Conservation (phyloP, 2,888 invertebrate genomes). For the Autographa gamma region DNA sequence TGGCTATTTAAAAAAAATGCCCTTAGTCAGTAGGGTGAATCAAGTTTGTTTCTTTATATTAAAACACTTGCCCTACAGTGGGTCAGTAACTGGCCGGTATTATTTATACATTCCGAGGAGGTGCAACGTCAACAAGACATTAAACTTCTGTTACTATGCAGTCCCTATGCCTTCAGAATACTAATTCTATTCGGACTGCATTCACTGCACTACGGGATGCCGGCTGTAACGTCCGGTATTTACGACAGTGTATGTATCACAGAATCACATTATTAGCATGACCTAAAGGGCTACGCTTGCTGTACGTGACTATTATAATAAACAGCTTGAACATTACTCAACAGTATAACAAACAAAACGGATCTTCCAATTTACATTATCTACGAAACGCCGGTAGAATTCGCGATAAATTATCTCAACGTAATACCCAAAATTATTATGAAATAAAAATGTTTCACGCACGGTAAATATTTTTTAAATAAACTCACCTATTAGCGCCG, state of each 20-base stretch:
- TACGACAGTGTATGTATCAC: constrained; percentile 20
- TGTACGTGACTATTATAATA: constrained; percentile 41
- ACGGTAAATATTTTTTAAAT: constrained; percentile 20
- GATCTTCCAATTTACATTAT: background rate
- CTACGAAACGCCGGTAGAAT: background rate
- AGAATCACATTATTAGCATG: constrained; percentile 17
- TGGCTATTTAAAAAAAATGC: too few species aligned
- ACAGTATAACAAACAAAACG: background rate
- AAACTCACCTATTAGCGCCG: constrained; percentile 75
- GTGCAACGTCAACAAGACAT: background rate
- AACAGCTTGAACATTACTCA: constrained; percentile 2
- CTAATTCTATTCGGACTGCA: background rate
- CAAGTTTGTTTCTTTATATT: too few species aligned
- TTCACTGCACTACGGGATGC: constrained; percentile 7
- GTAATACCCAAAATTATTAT: background rate
- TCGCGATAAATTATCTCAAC: constrained; percentile 1
- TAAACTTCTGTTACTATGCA: background rate
- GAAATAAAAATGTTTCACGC: background rate
- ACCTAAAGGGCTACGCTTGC: constrained; percentile 9
- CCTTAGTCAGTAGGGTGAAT: too few species aligned
- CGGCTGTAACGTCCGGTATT: constrained; percentile 7
- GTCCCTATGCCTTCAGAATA: background rate
- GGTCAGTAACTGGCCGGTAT: background rate
- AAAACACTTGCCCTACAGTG: background rate
- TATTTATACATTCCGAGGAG: background rate